Conservation (phyloP, 2,888 invertebrate genomes). For the Subacronicta megacephala region DNA sequence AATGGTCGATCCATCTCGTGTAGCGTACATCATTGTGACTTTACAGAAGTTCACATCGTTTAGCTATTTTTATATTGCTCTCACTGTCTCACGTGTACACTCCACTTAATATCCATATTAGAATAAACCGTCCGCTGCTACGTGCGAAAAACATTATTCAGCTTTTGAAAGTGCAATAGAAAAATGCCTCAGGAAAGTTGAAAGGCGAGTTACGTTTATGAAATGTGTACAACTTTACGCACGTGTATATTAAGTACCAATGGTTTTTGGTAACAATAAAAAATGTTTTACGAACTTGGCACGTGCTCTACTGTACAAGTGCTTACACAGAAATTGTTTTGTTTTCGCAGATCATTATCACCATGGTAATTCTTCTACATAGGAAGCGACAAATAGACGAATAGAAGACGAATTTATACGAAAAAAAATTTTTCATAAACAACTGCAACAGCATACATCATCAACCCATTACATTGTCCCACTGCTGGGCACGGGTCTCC, state of each 20-base stretch:
- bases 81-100: conserved; percentile 19
- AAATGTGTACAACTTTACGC: not conserved
- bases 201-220: not conserved
- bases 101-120: conserved; percentile 14
- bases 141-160: conserved; percentile 16
- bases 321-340: not conserved
- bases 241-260: not conserved
- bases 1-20: conserved; percentile 9
- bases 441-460: too few relatives aligned
- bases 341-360: too few relatives aligned
- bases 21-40: conserved; percentile 1
- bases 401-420: too few relatives aligned
- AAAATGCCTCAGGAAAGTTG: conserved; percentile 11
- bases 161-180: conserved; percentile 5
- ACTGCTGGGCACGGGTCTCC: too few relatives aligned
- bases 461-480: too few relatives aligned
- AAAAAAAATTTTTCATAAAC: too few relatives aligned
- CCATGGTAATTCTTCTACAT: too few relatives aligned
- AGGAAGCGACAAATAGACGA: too few relatives aligned
- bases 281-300: not conserved
- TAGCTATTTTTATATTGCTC: not conserved
- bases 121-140: conserved; percentile 9
- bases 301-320: not conserved
- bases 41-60: conserved; percentile 15
- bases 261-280: not conserved